These are phyloP conservation scores for Eugnorisma glareosa DNA, from an alignment of 2,888 invertebrate species.

Conservation along the genomic window DNA sequence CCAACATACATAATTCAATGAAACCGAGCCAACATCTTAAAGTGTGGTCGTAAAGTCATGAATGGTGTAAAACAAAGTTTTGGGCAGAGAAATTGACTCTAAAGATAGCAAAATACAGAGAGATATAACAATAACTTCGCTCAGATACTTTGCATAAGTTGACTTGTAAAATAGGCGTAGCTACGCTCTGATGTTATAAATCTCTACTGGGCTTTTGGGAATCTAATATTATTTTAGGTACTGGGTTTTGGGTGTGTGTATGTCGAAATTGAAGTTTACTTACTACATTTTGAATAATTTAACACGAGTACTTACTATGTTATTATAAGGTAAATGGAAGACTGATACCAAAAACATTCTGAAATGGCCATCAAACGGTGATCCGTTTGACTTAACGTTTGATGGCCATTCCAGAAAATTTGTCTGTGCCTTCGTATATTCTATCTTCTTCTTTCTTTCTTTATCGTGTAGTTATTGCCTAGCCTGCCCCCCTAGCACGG, in stretches of 20 bases:
- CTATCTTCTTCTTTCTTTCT: too few species aligned
- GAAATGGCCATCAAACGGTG: too few species aligned
- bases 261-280: neutral
- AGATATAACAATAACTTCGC: slow-evolving; percentile 62
- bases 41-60: slow-evolving; percentile 50
- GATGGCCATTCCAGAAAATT: too few species aligned
- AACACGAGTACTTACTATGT: neutral
- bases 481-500: too few species aligned
- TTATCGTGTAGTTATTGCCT: too few species aligned
- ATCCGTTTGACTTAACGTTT: too few species aligned
- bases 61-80: slow-evolving; percentile 63
- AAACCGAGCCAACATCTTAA: slow-evolving; percentile 42
- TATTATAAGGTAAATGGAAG: neutral
- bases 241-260: neutral
- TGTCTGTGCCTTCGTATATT: too few species aligned
- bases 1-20: slow-evolving; percentile 60
- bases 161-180: slow-evolving; percentile 54
- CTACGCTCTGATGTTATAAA: slow-evolving; percentile 21
- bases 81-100: slow-evolving; percentile 59
- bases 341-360: too few species aligned
- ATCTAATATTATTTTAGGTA: slow-evolving; percentile 20
- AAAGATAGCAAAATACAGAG: slow-evolving; percentile 59
- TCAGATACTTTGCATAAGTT: slow-evolving; percentile 63
- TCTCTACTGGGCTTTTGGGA: slow-evolving; percentile 28
- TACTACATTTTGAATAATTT: neutral